phyloP scores from a whole-genome alignment of 2,113 vertebrate species.

The Cyphomyrus discorhynchus region DNA sequence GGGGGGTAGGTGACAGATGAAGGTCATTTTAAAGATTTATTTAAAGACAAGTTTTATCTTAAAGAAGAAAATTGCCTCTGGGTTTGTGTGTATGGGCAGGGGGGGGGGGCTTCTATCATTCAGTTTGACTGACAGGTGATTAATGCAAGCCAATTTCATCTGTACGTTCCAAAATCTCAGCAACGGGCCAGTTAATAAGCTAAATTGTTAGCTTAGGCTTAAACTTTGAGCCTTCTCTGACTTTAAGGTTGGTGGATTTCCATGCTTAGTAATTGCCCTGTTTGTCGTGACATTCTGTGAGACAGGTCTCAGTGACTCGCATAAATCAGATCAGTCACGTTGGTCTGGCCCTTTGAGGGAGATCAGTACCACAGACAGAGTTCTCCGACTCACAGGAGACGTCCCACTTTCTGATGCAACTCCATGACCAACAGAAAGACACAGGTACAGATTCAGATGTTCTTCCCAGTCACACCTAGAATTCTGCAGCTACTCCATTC shows the following conservation, averaged over 20 bases:
- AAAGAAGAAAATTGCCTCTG: neutral
- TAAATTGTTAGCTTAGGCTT: neutral
- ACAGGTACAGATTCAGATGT: neutral
- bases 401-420: neutral
- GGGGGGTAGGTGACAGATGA: neutral
- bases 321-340: neutral
- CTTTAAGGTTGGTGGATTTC: neutral
- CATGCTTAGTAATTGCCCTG: neutral
- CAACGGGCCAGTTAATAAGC: neutral
- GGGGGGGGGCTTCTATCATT: neutral
- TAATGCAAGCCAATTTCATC: neutral
- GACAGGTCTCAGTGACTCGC: neutral
- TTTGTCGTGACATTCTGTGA: neutral
- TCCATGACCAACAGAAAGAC: neutral
- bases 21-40: neutral
- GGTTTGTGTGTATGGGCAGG: neutral
- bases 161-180: neutral
- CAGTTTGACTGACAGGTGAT: neutral
- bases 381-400: neutral
- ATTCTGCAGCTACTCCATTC: neutral
- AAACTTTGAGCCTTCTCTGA: neutral
- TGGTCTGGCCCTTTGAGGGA: neutral
- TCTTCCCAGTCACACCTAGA: neutral
- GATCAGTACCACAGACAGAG: neutral
- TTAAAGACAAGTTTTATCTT: slow-evolving; percentile 1